Percentiles rank a stretch among this genome's conserved stretches.
Evolutionary conservation across 2,113 vertebrate species (phyloP).

Genomic region (Atherinomorus stipes): DNA sequence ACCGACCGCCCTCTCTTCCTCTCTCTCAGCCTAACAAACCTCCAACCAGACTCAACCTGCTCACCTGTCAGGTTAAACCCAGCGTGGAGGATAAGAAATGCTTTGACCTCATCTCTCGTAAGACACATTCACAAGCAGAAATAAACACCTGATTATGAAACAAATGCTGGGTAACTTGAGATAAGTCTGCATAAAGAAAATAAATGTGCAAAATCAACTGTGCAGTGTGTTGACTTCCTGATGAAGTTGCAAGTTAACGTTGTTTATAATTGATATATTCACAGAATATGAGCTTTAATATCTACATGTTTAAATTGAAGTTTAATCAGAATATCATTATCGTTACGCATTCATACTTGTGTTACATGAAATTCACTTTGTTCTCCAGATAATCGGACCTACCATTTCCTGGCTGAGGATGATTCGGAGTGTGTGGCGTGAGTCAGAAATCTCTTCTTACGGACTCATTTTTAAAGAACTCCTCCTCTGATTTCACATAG

Average conservation of each 20-base stretch:
- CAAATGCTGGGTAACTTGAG: not conserved
- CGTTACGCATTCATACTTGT: no score
- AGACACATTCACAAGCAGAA: constrained; percentile 4
- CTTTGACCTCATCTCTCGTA: constrained; percentile 76
- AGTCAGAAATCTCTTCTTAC: constrained; percentile 30
- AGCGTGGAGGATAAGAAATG: constrained; percentile 77
- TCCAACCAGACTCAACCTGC: constrained; percentile 73
- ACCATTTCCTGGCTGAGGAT: constrained; percentile 76
- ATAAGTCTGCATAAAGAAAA: not conserved
- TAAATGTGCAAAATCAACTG: not conserved
- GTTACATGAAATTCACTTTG: not conserved
- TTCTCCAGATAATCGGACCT: constrained; percentile 71
- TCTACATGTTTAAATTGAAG: not conserved
- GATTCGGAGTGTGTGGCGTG: constrained; percentile 73
- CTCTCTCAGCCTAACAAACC: constrained; percentile 69
- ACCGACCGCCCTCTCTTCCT: not conserved
- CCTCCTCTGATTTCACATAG: not conserved
- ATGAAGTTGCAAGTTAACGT: not conserved
- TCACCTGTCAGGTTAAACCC: constrained; percentile 77
- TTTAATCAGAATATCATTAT: not conserved
- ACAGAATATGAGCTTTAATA: not conserved
- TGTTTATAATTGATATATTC: no score
- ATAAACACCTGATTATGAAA: not conserved
- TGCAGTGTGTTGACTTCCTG: no score
- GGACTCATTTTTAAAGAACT: not conserved